A percentile compares a stretch with the other conserved stretches of the same genome.
Conservation (phyloP, 2,113 vertebrate genomes). For the Triplophysa tibetana region DNA sequence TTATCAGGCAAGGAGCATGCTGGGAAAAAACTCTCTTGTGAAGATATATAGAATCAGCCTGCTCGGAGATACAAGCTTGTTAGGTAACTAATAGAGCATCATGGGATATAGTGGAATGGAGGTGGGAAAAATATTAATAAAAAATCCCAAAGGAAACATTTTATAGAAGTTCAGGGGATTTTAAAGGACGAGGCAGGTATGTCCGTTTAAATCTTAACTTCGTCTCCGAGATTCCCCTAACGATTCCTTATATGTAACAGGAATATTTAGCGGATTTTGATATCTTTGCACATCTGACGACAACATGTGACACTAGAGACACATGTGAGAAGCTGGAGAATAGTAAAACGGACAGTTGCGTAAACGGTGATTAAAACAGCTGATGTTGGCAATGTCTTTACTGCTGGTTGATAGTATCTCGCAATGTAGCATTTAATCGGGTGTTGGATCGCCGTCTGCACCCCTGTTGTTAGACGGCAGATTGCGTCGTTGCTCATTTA, state of each 20-base stretch:
- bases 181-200: neutral
- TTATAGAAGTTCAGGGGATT: neutral
- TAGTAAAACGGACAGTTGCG: too few relatives aligned
- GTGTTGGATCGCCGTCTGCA: too few relatives aligned
- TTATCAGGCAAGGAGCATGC: slow-evolving; percentile 46
- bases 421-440: too few relatives aligned
- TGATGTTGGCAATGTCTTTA: too few relatives aligned
- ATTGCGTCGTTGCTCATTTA: too few relatives aligned
- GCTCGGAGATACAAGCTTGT: slow-evolving; percentile 17
- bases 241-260: neutral
- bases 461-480: too few relatives aligned
- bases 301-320: too few relatives aligned
- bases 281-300: too few relatives aligned
- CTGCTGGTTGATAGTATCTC: too few relatives aligned
- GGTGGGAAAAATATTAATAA: neutral
- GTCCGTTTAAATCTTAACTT: neutral
- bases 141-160: neutral
- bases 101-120: neutral
- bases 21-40: slow-evolving; percentile 46
- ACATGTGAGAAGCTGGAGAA: too few relatives aligned
- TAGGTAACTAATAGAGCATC: slow-evolving; percentile 3
- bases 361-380: too few relatives aligned
- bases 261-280: too few relatives aligned
- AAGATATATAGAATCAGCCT: slow-evolving; percentile 28
- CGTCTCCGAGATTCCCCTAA: neutral